These are phyloP conservation scores for Melanotus villosus DNA, from an alignment of 2,888 invertebrate species.

Conservation along the genomic window DNA sequence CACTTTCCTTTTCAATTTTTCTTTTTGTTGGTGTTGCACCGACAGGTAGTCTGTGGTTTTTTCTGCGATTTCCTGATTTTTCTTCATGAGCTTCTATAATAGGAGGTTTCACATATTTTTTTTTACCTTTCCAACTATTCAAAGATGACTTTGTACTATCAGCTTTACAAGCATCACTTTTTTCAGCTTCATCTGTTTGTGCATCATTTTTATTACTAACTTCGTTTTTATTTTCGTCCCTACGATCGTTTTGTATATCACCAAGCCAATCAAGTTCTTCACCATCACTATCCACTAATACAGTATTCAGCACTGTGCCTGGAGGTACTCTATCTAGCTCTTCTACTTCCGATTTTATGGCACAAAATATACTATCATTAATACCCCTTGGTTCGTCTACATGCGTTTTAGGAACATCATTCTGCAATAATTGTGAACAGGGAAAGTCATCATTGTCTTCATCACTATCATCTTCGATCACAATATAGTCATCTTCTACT, in stretches of 20 bases:
- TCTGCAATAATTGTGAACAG: constrained; percentile 69
- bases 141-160: background rate
- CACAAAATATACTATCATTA: constrained; percentile 29
- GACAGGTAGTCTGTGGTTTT: background rate
- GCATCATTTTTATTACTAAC: background rate
- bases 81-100: constrained; percentile 55
- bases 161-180: background rate
- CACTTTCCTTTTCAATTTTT: constrained; percentile 29
- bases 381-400: background rate
- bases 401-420: background rate
- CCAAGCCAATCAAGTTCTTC: constrained; percentile 6
- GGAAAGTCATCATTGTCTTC: constrained; percentile 71
- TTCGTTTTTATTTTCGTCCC: background rate
- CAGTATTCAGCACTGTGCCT: background rate
- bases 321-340: constrained; percentile 24
- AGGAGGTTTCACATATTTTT: constrained; percentile 50
- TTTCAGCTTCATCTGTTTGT: background rate
- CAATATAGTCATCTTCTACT: constrained; percentile 50
- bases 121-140: background rate
- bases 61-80: background rate
- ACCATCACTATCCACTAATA: constrained; percentile 7
- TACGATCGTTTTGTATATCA: background rate
- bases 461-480: constrained; percentile 71
- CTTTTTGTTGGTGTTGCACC: constrained; percentile 4
- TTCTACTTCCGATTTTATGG: constrained; percentile 45